Evolutionary conservation across 2,797 vertebrate genomes (phyloP).

Genomic region (Fratercula arctica): DNA sequence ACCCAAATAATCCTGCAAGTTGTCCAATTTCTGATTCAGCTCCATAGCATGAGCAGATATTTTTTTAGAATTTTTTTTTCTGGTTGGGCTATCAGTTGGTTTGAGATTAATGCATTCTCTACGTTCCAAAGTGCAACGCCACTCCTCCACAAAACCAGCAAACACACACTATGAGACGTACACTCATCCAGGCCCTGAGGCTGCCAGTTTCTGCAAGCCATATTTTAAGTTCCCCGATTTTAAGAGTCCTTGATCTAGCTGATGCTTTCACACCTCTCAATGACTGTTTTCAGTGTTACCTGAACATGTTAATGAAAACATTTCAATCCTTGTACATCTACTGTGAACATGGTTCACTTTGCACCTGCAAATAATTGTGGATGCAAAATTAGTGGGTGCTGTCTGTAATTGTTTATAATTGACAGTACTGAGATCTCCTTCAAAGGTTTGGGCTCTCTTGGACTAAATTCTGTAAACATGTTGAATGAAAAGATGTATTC

Average conservation of each 20-base stretch:
- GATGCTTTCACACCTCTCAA: neutral
- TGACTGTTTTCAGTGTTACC: neutral
- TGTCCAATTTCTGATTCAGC: neutral
- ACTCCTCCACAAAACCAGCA: neutral
- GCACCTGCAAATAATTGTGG: neutral
- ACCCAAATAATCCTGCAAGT: neutral
- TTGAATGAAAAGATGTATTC: neutral
- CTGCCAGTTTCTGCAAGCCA: neutral
- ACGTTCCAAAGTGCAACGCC: neutral
- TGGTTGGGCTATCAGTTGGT: neutral
- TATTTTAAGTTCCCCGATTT: neutral
- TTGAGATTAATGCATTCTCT: neutral
- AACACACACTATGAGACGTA: neutral
- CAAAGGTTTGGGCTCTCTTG: neutral
- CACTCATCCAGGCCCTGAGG: neutral
- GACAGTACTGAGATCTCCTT: neutral
- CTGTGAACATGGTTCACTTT: neutral
- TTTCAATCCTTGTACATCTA: neutral
- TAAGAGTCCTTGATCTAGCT: neutral
- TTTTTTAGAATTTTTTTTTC: neutral
- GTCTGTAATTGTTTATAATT: neutral
- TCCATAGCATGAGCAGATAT: rapidly evolving
- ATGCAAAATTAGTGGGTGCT: neutral
- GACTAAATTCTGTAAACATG: neutral
- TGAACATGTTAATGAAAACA: neutral